These are phyloP conservation scores for Sycophaga agraensis DNA, from an alignment of 1,140 invertebrate species.

Conservation along the genomic window DNA sequence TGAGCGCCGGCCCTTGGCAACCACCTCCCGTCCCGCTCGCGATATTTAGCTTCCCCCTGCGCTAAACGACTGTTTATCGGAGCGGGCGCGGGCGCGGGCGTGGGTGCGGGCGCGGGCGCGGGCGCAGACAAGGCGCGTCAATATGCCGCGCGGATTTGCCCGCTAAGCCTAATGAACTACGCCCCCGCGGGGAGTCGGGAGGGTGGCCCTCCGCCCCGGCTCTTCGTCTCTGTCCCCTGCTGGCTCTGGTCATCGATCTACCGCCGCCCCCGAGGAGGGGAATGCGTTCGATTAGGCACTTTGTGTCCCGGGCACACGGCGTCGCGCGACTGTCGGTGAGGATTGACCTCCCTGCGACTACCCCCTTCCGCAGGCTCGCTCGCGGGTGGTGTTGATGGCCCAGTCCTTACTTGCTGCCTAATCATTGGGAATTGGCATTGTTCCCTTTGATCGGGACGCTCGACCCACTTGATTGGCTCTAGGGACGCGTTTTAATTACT, in stretches of 20 bases:
- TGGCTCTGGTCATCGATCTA: background rate
- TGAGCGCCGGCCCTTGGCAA: no score
- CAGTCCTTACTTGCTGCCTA: conserved; percentile 9
- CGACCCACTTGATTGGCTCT: background rate
- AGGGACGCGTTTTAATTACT: background rate
- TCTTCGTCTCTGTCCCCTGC: background rate
- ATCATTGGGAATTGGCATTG: conserved; percentile 14
- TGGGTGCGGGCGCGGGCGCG: no score
- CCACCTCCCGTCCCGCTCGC: no score
- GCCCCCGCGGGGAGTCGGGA: no score
- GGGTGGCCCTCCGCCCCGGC: background rate
- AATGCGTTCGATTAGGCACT: conserved; percentile 18
- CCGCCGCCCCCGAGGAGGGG: background rate
- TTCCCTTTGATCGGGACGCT: conserved; percentile 10
- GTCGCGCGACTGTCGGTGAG: background rate
- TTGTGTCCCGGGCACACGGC: background rate
- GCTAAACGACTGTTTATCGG: background rate
- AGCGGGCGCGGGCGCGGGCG: no score
- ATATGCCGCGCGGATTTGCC: background rate
- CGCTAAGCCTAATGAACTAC: conserved; percentile 10
- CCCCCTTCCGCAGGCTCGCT: no score
- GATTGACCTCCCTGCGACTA: background rate
- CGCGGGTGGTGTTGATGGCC: background rate
- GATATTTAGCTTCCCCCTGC: background rate
- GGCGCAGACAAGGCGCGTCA: no score